These are phyloP conservation scores for Pseudochirops corinnae DNA, from an alignment of 2,797 vertebrate species.

Conservation along the genomic window DNA sequence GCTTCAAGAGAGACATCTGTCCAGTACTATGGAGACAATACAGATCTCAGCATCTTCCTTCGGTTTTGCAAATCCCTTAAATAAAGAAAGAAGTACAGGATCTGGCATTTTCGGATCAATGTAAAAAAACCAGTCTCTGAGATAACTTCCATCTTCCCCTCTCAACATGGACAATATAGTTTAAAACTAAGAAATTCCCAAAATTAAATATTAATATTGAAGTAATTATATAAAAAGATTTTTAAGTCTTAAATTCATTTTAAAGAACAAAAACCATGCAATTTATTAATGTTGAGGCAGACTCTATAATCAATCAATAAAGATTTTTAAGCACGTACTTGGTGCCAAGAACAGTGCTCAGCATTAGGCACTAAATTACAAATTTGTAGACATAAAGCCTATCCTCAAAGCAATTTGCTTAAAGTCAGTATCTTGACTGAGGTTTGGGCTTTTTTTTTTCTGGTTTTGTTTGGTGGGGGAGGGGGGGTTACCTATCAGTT, in stretches of 20 bases:
- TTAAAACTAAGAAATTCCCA: neutral
- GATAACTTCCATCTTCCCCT: conserved; percentile 4
- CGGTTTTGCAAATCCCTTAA: conserved; percentile 44
- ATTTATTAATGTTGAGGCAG: neutral
- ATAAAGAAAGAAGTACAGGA: conserved; percentile 39
- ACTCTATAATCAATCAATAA: neutral
- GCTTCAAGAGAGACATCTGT: conserved; percentile 55
- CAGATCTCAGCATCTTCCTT: conserved; percentile 52
- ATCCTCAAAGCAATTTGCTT: neutral
- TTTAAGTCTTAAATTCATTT: conserved; percentile 50
- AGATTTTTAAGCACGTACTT: neutral
- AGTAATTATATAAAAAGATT: conserved; percentile 40
- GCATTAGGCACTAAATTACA: neutral
- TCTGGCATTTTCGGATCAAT: conserved; percentile 52
- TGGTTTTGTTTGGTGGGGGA: neutral
- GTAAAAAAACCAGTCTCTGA: neutral
- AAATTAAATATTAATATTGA: neutral
- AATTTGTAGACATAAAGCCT: neutral
- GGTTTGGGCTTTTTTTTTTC: neutral
- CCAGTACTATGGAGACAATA: conserved; percentile 37
- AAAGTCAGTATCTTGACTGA: neutral
- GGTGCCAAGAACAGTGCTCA: neutral
- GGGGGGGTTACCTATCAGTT: neutral
- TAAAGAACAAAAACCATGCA: conserved; percentile 42
- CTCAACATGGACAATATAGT: neutral